These are phyloP conservation scores for Phengaris alcon DNA, from an alignment of 2,888 invertebrate species.

Conservation along the genomic window DNA sequence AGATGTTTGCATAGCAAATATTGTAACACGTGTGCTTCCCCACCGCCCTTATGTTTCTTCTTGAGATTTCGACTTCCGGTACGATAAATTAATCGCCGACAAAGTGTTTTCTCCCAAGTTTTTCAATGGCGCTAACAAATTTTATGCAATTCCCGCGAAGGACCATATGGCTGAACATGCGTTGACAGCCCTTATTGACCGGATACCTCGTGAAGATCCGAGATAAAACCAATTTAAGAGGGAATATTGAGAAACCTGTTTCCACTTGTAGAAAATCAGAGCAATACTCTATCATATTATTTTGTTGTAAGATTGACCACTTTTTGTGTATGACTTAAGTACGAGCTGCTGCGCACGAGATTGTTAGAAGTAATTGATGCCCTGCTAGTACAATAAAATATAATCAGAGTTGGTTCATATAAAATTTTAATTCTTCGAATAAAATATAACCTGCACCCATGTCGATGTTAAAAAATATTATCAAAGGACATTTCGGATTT, in stretches of 20 bases:
- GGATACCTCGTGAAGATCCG: constrained; percentile 51
- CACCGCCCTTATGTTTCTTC: constrained; percentile 74
- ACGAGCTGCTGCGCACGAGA: constrained; percentile 71
- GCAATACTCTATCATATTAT: constrained; percentile 37
- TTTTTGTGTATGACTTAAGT: constrained; percentile 66
- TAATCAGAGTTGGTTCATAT: constrained; percentile 61
- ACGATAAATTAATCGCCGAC: constrained; percentile 69
- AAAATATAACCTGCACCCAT: constrained; percentile 56
- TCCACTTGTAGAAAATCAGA: constrained; percentile 53
- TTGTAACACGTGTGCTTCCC: constrained; percentile 76
- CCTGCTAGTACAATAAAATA: constrained; percentile 55
- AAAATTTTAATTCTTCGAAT: constrained; percentile 47
- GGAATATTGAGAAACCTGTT: constrained; percentile 50
- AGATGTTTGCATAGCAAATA: constrained; percentile 77
- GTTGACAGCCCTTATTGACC: constrained; percentile 54
- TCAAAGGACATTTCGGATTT: constrained; percentile 63
- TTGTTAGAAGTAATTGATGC: constrained; percentile 72
- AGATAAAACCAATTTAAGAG: constrained; percentile 45
- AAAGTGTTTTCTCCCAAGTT: constrained; percentile 60
- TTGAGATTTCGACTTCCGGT: constrained; percentile 78
- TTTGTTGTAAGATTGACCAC: constrained; percentile 62
- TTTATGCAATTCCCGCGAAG: constrained; percentile 47
- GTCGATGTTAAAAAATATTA: constrained; percentile 46
- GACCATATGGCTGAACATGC: constrained; percentile 58
- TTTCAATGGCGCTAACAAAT: constrained; percentile 60